Percentiles rank a stretch among this genome's conserved stretches.
phyloP scores from a whole-genome alignment of 1,140 invertebrate species.

The Akabosia matsudoensis region DNA sequence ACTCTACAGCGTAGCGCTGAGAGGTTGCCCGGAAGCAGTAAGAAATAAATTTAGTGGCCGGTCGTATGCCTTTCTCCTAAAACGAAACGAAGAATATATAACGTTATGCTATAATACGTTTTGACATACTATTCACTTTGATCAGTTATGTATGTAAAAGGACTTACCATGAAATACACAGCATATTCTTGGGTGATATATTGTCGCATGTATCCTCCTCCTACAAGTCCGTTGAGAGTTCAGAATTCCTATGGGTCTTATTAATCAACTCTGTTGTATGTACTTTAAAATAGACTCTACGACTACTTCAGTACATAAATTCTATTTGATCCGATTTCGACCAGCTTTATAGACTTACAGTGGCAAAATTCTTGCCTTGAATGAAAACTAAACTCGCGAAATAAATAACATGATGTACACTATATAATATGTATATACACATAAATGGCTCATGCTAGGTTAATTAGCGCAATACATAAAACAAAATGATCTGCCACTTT shows the following conservation, averaged over 20 bases:
- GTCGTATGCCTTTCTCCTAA: not conserved
- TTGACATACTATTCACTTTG: too few species aligned
- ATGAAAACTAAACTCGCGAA: too few species aligned
- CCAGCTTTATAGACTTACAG: too few species aligned
- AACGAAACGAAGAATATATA: not conserved
- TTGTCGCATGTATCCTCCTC: not conserved
- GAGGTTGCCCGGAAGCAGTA: slow-evolving; percentile 3
- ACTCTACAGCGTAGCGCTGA: slow-evolving; percentile 2
- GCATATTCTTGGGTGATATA: not conserved
- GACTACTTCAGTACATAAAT: too few species aligned
- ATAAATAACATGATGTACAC: too few species aligned
- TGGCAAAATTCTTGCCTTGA: too few species aligned
- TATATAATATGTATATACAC: too few species aligned
- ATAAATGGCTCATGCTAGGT: too few species aligned
- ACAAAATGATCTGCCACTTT: not conserved
- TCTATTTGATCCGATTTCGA: too few species aligned
- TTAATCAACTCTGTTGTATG: slow-evolving; percentile 44
- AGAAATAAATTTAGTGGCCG: slow-evolving; percentile 10
- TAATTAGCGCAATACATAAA: not conserved
- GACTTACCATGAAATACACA: not conserved
- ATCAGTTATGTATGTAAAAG: not conserved
- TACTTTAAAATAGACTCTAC: too few species aligned
- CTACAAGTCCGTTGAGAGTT: not conserved
- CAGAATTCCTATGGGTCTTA: slow-evolving; percentile 29
- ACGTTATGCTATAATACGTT: too few species aligned